These are phyloP conservation scores for Lasioglossum baleicum DNA, from an alignment of 1,140 invertebrate genomes.

Conservation along the genomic window DNA sequence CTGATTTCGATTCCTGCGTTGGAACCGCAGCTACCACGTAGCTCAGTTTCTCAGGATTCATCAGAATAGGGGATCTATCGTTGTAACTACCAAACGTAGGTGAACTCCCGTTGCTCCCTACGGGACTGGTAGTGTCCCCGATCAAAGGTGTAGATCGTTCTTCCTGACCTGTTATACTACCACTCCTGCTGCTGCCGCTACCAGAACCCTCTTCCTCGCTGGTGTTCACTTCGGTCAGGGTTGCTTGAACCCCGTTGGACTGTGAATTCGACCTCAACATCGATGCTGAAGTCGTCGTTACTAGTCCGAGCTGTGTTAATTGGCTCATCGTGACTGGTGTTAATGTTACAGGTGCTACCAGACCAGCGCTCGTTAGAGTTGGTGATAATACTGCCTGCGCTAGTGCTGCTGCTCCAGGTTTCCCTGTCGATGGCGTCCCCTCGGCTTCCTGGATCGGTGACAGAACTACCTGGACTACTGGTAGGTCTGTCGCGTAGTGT, in stretches of 20 bases:
- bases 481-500: slow-evolving; percentile 83
- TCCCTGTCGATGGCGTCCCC: slow-evolving; percentile 84
- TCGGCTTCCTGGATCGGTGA: slow-evolving; percentile 88
- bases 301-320: slow-evolving; percentile 72
- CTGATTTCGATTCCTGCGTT: neutral
- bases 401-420: slow-evolving; percentile 84
- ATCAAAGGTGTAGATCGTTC: slow-evolving; percentile 68
- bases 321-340: slow-evolving; percentile 80
- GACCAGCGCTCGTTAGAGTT: slow-evolving; percentile 79
- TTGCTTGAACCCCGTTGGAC: slow-evolving; percentile 56
- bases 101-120: slow-evolving; percentile 70
- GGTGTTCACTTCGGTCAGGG: slow-evolving; percentile 75
- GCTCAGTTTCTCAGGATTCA: slow-evolving; percentile 73
- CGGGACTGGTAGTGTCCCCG: slow-evolving; percentile 57
- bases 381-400: slow-evolving; percentile 86
- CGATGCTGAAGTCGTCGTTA: slow-evolving; percentile 72
- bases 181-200: slow-evolving; percentile 72
- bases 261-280: slow-evolving; percentile 46
- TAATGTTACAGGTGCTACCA: slow-evolving; percentile 82
- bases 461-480: slow-evolving; percentile 87
- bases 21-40: slow-evolving; percentile 57
- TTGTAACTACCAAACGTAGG: slow-evolving; percentile 70
- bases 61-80: slow-evolving; percentile 72
- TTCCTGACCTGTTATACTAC: slow-evolving; percentile 74
- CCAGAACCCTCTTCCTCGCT: slow-evolving; percentile 74